These are phyloP conservation scores for Montipora efflorescens DNA, from an alignment of 64 coral and sea anemone genomes.

Conservation along the genomic window DNA sequence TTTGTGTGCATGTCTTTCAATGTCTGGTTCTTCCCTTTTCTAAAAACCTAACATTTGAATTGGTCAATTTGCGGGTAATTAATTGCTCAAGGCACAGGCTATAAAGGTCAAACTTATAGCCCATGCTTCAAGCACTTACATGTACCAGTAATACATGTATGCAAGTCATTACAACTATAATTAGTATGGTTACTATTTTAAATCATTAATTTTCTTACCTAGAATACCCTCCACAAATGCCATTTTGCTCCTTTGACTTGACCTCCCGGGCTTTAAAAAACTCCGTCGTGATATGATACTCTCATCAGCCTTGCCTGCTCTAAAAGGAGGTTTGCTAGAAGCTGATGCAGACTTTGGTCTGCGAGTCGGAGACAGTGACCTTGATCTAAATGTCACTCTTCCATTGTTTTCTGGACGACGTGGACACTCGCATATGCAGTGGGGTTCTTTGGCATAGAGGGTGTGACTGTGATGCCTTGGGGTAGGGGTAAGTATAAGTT, in stretches of 20 bases:
- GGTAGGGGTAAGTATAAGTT: slow-evolving; percentile 74
- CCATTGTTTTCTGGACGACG: slow-evolving; percentile 94
- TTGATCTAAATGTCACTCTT: slow-evolving; percentile 78
- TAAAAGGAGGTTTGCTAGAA: slow-evolving; percentile 84
- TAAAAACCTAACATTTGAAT: no score
- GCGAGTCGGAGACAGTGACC: slow-evolving; percentile 86
- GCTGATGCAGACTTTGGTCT: slow-evolving; percentile 72
- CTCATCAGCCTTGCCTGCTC: slow-evolving; percentile 90
- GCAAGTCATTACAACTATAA: no score
- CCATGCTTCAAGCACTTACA: no score
- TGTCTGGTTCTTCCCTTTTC: no score
- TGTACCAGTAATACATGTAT: no score
- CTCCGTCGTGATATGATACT: slow-evolving; percentile 94
- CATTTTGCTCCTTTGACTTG: slow-evolving; percentile 54
- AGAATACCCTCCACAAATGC: slow-evolving; percentile 86
- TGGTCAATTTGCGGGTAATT: no score
- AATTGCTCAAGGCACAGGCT: no score
- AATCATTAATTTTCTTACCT: slow-evolving; percentile 68
- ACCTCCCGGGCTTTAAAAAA: slow-evolving; percentile 62
- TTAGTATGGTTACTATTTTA: not conserved
- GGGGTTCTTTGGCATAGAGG: slow-evolving; percentile 48
- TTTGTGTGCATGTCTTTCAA: no score
- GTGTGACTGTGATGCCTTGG: slow-evolving; percentile 70
- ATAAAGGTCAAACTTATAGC: no score
- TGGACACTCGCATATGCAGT: slow-evolving; percentile 97